Percentiles rank a stretch among this genome's conserved stretches.
phyloP scores from a whole-genome alignment of 2,888 invertebrate genomes.

The Ceratothoa steindachneri region DNA sequence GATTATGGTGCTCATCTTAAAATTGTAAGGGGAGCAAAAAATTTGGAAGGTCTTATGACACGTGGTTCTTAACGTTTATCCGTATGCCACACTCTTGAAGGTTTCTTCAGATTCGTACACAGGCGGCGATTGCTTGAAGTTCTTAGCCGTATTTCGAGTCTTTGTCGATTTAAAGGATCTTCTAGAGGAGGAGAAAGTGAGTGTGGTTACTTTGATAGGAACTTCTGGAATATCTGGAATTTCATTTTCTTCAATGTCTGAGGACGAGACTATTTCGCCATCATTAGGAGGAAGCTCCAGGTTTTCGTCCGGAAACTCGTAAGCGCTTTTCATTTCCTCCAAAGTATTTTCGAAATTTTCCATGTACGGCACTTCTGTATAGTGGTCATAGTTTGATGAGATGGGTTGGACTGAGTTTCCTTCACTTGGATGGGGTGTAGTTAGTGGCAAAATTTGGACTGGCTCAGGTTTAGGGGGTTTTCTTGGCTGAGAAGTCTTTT shows the following conservation, averaged over 20 bases:
- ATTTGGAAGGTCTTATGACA: too few species aligned
- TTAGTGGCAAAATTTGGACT: too few species aligned
- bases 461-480: too few species aligned
- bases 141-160: slow-evolving; percentile 7
- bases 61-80: too few species aligned
- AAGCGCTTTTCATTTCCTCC: background rate
- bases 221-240: background rate
- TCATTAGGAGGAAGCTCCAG: background rate
- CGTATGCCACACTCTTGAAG: background rate
- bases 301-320: background rate
- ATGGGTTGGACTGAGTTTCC: too few species aligned
- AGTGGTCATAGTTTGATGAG: too few species aligned
- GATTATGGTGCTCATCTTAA: too few species aligned
- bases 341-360: too few species aligned
- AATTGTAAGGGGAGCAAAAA: too few species aligned
- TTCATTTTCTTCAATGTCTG: slow-evolving; percentile 2
- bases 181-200: background rate
- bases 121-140: background rate
- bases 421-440: too few species aligned
- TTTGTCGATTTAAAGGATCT: background rate
- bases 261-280: background rate
- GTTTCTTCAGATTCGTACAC: background rate
- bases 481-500: too few species aligned
- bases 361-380: too few species aligned
- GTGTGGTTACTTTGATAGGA: background rate